Base-by-base conservation (phyloP, 2,797 vertebrate species). In the Dermochelys coriacea region DNA sequence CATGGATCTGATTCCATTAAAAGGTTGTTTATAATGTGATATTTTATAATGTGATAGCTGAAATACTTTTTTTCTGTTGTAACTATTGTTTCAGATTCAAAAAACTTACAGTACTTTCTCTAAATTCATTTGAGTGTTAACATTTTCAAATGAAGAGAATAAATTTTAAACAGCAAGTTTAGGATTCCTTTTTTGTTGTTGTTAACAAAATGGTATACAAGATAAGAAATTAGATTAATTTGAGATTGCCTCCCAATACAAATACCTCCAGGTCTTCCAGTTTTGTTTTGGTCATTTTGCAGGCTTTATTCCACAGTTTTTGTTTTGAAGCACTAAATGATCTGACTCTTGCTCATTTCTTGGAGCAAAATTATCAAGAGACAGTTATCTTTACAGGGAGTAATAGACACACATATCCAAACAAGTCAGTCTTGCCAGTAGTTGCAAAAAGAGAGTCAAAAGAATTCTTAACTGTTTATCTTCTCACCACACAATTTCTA, bases 401-500 rank as follows among this genome's bases (percentile, higher is more conserved):
- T 3, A 23, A 86, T 5, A 2, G 55, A 74, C 5, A 4, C 54
- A 68, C 18, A 49, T 50, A 87, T 45, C 80, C 90, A 79, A 91
- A 86, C 29, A 87, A 84, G 51, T 91, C 37, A 34, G 2, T 93
- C 86, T 49, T 94, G 83, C 85, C 68, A 85, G 79, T 93, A 84
- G 79, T 91, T 95, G 55, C 81, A 93, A 71, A 18, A 57, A 92
- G 54, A 68, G 81, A 77, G 45, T 6, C 61, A 50, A 86, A 86
- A 96, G 93, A 96, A 59, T 93, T 86, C 82, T 95, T 95, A 96
- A 97, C 93, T 81, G 90, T 75, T 37, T 68, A 86, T 45, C 29
- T 79, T 59, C 79, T 87, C 21, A 84, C 84, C 87, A 80, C 59
- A 55, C 85, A 77, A 78, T 68, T 91, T 90, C 85, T 87, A 87